phyloP scores from a whole-genome alignment of 2,888 invertebrate species.

The Cheilosia scutellata region DNA sequence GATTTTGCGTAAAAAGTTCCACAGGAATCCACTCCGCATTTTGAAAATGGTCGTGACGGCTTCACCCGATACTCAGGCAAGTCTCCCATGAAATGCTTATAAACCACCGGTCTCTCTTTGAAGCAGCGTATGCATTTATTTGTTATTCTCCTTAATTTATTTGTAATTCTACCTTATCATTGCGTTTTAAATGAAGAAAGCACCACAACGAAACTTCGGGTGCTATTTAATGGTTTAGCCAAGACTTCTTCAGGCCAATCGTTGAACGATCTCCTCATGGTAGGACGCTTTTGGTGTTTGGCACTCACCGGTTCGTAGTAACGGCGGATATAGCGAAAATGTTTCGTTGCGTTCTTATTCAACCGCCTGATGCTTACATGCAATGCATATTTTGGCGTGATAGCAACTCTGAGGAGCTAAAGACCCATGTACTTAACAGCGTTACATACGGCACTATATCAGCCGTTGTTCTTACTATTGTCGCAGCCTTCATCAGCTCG shows the following conservation, averaged over 20 bases:
- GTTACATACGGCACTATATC: conserved; percentile 8
- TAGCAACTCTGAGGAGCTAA: neutral
- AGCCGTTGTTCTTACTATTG: conserved; percentile 24
- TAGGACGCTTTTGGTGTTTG: conserved; percentile 21
- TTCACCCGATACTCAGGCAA: too few relatives aligned
- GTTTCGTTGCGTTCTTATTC: conserved; percentile 10
- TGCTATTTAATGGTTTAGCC: neutral
- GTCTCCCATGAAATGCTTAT: too few relatives aligned
- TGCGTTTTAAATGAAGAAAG: too few relatives aligned
- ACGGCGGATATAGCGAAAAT: conserved; percentile 34
- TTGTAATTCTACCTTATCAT: too few relatives aligned
- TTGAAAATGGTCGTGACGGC: too few relatives aligned
- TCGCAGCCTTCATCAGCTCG: conserved; percentile 9
- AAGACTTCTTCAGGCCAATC: conserved; percentile 8
- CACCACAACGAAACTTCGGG: too few relatives aligned
- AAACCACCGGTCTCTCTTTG: too few relatives aligned
- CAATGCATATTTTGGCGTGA: conserved; percentile 17
- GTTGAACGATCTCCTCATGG: conserved; percentile 42
- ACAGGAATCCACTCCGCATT: too few relatives aligned
- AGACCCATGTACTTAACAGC: neutral
- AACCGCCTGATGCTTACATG: conserved; percentile 9
- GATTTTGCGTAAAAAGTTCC: too few relatives aligned
- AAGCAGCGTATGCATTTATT: too few relatives aligned
- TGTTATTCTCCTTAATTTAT: too few relatives aligned
- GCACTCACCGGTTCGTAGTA: conserved; percentile 5